Evolutionary conservation across 2,113 vertebrate genomes (phyloP).

Genomic region (Psammodynastes pulverulentus): DNA sequence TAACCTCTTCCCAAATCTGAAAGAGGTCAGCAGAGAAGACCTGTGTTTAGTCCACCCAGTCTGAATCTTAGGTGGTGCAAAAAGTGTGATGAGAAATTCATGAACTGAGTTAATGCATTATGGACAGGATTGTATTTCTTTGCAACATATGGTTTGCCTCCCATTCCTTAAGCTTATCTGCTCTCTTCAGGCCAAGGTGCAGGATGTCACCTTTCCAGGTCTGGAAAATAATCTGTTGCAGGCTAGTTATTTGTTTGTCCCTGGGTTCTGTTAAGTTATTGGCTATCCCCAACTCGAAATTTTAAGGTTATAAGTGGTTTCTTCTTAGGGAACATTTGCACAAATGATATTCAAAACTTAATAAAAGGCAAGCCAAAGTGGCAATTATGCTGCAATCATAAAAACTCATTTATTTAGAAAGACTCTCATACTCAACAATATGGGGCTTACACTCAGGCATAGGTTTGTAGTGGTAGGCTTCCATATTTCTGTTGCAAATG

Average conservation of each 20-base stretch:
- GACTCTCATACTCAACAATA: not conserved
- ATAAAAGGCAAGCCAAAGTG: not conserved
- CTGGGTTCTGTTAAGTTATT: not conserved
- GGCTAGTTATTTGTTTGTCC: not conserved
- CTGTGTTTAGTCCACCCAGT: not conserved
- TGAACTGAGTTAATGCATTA: not conserved
- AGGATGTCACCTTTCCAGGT: not conserved
- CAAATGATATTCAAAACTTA: not conserved
- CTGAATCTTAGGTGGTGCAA: not conserved
- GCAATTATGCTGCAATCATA: not conserved
- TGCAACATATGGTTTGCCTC: not conserved
- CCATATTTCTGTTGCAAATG: not conserved
- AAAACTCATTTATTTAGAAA: not conserved
- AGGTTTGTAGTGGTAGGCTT: not conserved
- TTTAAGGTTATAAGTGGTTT: not conserved
- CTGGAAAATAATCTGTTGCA: not conserved
- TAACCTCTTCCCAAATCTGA: not conserved
- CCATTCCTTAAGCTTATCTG: not conserved
- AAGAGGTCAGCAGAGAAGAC: not conserved
- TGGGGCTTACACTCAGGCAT: not conserved
- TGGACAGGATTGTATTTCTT: not conserved
- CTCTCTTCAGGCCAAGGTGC: not conserved
- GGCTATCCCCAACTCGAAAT: not conserved
- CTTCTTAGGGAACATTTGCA: not conserved
- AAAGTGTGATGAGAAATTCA: not conserved